Percentiles rank a stretch among this genome's conserved stretches.
phyloP scores from a whole-genome alignment of 2,888 invertebrate genomes.

The Seira musarum region DNA sequence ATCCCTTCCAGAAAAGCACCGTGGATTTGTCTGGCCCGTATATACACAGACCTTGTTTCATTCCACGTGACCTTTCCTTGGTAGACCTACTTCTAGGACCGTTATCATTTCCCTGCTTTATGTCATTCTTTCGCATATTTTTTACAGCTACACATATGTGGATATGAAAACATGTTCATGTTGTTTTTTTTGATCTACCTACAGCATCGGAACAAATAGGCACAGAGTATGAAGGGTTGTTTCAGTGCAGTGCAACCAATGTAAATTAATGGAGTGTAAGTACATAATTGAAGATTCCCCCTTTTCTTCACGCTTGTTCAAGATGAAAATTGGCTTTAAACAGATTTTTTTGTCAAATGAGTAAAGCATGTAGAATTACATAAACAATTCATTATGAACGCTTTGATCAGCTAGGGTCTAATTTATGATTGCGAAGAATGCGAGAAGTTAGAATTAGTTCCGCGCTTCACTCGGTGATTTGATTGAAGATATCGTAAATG shows the following conservation, averaged over 20 bases:
- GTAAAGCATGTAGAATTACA: not conserved
- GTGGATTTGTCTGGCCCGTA: not conserved
- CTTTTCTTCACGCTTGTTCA: slow-evolving; percentile 27
- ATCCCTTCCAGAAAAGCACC: not conserved
- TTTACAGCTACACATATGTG: not conserved
- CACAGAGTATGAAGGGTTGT: too few species aligned
- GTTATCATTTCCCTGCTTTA: not conserved
- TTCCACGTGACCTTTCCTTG: not conserved
- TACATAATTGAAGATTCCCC: slow-evolving; percentile 18
- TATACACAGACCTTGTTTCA: not conserved
- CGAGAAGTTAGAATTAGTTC: not conserved
- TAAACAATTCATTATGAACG: not conserved
- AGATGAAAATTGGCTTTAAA: slow-evolving; percentile 19
- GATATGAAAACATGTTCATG: not conserved
- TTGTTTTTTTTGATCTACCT: not conserved
- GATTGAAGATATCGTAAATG: not conserved
- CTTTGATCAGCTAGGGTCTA: not conserved
- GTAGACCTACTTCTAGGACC: not conserved
- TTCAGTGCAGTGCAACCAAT: slow-evolving; percentile 5
- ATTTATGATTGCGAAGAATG: not conserved
- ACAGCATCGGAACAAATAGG: not conserved
- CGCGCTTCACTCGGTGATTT: not conserved
- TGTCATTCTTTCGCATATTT: not conserved
- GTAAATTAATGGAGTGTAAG: slow-evolving; percentile 9
- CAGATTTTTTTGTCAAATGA: slow-evolving; percentile 12